These are phyloP conservation scores for Drosophila pseudotalamancana DNA, from an alignment of 2,888 invertebrate species.

Conservation along the genomic window DNA sequence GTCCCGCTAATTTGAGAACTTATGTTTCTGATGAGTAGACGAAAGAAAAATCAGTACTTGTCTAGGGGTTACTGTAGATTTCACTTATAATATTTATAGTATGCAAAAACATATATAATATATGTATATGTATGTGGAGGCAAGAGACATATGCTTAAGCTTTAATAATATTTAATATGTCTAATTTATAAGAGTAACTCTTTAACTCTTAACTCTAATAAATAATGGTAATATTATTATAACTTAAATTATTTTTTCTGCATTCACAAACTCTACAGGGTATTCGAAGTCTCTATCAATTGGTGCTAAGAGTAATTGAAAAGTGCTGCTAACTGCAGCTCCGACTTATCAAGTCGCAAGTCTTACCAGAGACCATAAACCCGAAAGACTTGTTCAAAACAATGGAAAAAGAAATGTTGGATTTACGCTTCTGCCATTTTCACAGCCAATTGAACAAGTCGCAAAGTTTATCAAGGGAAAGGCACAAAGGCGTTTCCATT, in stretches of 20 bases:
- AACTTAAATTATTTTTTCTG: too few species aligned
- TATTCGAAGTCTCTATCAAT: neutral
- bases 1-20: constrained; percentile 29
- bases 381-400: neutral
- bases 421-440: constrained; percentile 36
- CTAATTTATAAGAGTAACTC: too few species aligned
- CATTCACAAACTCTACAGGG: neutral
- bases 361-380: constrained; percentile 8
- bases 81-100: too few species aligned
- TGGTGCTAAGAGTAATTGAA: constrained; percentile 45
- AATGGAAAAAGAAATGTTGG: neutral
- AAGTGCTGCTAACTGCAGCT: constrained; percentile 47
- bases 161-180: too few species aligned
- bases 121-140: too few species aligned
- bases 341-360: constrained; percentile 26
- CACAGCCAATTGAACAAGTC: constrained; percentile 65
- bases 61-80: neutral
- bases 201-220: too few species aligned
- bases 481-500: constrained; percentile 16
- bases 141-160: too few species aligned
- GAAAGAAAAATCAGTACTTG: neutral
- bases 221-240: too few species aligned
- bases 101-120: too few species aligned
- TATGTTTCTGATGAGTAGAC: constrained; percentile 34
- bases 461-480: constrained; percentile 38